Conservation (phyloP, 2,888 invertebrate species). For the Drosophila barbarae region DNA sequence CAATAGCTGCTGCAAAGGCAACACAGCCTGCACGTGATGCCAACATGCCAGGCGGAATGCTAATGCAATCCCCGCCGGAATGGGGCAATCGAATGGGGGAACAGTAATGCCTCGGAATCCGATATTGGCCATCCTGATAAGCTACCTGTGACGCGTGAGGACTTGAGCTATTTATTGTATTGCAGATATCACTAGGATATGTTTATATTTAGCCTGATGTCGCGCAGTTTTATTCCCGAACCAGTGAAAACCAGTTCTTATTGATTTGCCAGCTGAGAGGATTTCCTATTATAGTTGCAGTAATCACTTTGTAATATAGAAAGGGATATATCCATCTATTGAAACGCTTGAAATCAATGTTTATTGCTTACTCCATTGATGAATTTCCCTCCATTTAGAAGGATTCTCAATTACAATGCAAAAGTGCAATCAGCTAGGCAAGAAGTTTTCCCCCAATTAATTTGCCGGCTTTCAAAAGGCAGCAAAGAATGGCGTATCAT, state of each 20-base stretch:
- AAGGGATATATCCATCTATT: neutral
- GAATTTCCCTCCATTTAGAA: slow-evolving; percentile 18
- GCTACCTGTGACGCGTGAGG: slow-evolving; percentile 24
- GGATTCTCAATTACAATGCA: slow-evolving; percentile 25
- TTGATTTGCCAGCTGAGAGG: slow-evolving; percentile 2
- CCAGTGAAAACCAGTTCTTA: neutral
- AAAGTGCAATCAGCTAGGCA: slow-evolving; percentile 17
- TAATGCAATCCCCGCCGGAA: slow-evolving; percentile 28
- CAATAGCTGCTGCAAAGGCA: neutral
- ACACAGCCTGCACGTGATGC: slow-evolving; percentile 24
- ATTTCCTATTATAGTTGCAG: neutral
- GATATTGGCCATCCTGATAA: slow-evolving; percentile 51
- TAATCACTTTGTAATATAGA: neutral
- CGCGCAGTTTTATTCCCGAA: slow-evolving; percentile 4
- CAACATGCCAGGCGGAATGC: slow-evolving; percentile 36
- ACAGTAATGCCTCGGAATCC: slow-evolving; percentile 29
- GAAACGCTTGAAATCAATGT: too few relatives aligned
- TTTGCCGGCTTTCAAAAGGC: slow-evolving; percentile 18
- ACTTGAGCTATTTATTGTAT: slow-evolving; percentile 41
- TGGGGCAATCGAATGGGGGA: slow-evolving; percentile 17
- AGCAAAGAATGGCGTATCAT: slow-evolving; percentile 24
- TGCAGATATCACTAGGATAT: slow-evolving; percentile 24
- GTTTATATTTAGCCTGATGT: slow-evolving; percentile 14
- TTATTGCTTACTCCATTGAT: slow-evolving; percentile 16
- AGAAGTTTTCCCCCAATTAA: slow-evolving; percentile 26